Evolutionary conservation across 2,888 invertebrate species (phyloP).

Genomic region (Eupithecia inturbata): DNA sequence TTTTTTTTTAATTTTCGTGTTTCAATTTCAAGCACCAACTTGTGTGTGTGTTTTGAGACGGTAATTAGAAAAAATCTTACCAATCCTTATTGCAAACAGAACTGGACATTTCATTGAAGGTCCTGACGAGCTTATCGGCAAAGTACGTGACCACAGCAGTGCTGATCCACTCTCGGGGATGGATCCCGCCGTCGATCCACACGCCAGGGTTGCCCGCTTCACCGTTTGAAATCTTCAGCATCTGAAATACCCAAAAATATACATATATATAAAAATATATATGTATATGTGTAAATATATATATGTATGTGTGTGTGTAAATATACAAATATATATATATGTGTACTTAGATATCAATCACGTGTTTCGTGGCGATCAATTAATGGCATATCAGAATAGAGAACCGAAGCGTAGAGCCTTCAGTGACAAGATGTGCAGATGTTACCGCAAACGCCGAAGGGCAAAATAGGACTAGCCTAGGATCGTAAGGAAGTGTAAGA

Average conservation of each 20-base stretch:
- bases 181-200: constrained; percentile 92
- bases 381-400: background rate
- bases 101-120: constrained; percentile 86
- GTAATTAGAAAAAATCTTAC: constrained; percentile 64
- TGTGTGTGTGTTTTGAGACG: background rate
- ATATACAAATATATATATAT: too few relatives aligned
- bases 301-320: too few relatives aligned
- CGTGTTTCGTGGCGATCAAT: background rate
- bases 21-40: background rate
- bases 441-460: background rate
- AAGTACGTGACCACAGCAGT: constrained; percentile 91
- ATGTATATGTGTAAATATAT: too few relatives aligned
- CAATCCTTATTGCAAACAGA: constrained; percentile 92
- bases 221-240: constrained; percentile 88
- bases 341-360: background rate
- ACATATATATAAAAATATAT: too few relatives aligned
- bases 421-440: background rate
- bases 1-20: background rate
- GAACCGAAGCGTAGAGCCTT: background rate
- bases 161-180: constrained; percentile 96
- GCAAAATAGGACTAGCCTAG: background rate
- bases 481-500: background rate
- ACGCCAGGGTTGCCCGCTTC: constrained; percentile 84
- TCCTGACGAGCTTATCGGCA: constrained; percentile 88
- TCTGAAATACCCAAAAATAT: constrained; percentile 50